These are phyloP conservation scores for Hirundo rustica DNA, from an alignment of 2,797 vertebrate species.

Conservation along the genomic window DNA sequence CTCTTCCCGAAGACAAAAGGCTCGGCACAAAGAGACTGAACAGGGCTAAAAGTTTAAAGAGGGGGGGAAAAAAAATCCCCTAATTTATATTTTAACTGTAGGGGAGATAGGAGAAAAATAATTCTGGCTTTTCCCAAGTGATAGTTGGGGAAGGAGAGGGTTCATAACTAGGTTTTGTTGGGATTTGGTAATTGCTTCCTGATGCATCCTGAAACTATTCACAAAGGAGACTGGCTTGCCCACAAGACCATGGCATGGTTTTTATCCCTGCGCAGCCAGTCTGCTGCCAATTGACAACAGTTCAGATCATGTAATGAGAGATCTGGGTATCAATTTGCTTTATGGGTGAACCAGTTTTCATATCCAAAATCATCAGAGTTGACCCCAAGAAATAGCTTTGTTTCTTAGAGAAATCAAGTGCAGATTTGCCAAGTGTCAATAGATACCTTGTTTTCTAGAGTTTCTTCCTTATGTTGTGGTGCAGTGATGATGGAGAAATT, in stretches of 20 bases:
- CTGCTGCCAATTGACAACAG: background rate
- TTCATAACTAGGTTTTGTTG: constrained; percentile 27
- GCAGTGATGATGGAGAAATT: background rate
- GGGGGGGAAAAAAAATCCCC: accelerated
- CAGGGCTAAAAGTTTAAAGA: background rate
- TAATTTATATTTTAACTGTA: constrained; percentile 21
- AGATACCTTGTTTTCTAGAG: background rate
- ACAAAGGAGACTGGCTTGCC: background rate
- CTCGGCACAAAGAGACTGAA: constrained; percentile 18
- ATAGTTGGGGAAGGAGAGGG: background rate
- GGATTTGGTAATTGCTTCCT: constrained; percentile 33
- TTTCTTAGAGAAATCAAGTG: background rate
- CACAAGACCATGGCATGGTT: background rate
- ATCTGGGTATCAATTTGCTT: background rate
- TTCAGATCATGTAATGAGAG: background rate
- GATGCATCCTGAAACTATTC: background rate
- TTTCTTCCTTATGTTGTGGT: background rate
- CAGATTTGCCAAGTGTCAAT: background rate
- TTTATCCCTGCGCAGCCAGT: background rate
- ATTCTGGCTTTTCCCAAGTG: background rate
- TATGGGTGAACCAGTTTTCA: background rate
- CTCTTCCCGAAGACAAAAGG: constrained; percentile 37
- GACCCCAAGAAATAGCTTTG: background rate
- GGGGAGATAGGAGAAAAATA: background rate
- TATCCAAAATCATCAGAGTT: background rate